Evolutionary conservation across 2,888 invertebrate species (phyloP).

Genomic region (Scotopteryx bipunctaria): DNA sequence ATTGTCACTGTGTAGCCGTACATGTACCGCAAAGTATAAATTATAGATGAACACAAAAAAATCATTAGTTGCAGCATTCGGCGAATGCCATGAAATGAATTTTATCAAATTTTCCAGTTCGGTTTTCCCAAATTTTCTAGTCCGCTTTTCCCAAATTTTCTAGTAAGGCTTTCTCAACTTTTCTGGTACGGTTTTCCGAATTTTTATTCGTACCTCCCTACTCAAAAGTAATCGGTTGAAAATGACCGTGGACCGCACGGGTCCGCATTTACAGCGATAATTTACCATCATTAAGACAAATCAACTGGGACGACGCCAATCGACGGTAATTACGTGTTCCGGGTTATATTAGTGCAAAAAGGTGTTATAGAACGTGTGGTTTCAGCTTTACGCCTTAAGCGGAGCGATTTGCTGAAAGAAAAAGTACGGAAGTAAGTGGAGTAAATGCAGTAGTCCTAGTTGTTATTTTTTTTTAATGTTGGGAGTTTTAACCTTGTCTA

Average conservation of each 20-base stretch:
- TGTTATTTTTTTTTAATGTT: too few species aligned
- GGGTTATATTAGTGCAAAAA: constrained; percentile 66
- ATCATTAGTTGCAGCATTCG: too few species aligned
- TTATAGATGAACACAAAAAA: too few species aligned
- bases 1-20: background rate
- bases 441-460: too few species aligned
- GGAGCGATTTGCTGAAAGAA: constrained; percentile 1
- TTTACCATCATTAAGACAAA: constrained; percentile 77
- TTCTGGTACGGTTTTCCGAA: constrained; percentile 1
- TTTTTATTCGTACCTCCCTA: background rate
- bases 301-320: constrained; percentile 70
- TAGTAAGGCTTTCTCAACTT: too few species aligned
- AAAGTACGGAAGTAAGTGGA: too few species aligned
- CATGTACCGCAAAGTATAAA: background rate
- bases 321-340: constrained; percentile 73
- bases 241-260: constrained; percentile 54
- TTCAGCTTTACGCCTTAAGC: background rate
- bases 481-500: too few species aligned
- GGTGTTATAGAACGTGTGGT: constrained; percentile 61
- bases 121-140: too few species aligned
- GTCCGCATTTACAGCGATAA: constrained; percentile 61
- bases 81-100: too few species aligned
- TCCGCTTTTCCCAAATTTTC: too few species aligned
- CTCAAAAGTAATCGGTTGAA: constrained; percentile 19
- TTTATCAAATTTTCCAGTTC: too few species aligned